A percentile compares a stretch with the other conserved stretches of the same genome.
phyloP scores from a whole-genome alignment of 1,140 invertebrate genomes.

The Campodea augens region DNA sequence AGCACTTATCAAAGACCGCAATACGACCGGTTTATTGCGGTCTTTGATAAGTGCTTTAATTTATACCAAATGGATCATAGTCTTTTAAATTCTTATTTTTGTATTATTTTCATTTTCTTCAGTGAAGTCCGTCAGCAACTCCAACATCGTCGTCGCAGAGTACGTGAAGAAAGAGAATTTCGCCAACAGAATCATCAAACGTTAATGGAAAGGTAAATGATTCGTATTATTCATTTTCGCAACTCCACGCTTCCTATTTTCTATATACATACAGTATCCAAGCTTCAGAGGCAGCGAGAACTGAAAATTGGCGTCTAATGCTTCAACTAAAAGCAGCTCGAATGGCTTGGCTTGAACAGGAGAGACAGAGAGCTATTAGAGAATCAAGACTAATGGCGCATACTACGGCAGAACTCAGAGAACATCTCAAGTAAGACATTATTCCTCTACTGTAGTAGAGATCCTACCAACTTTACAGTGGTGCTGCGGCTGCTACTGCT shows the following conservation, averaged over 20 bases:
- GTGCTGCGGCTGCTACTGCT: too few species aligned
- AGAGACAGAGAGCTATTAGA: constrained; percentile 17
- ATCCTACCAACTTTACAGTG: too few species aligned
- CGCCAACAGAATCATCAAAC: background rate
- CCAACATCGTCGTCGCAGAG: background rate
- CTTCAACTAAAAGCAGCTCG: constrained; percentile 16
- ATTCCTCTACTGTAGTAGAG: background rate
- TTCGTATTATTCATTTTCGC: too few species aligned
- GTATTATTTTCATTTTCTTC: too few species aligned
- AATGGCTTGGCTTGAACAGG: constrained; percentile 16
- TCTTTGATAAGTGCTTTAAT: too few species aligned
- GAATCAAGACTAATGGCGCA: constrained; percentile 18
- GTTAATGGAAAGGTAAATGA: background rate
- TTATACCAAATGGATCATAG: too few species aligned
- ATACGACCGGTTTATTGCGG: too few species aligned
- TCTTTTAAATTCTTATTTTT: too few species aligned
- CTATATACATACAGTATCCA: too few species aligned
- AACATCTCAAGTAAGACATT: constrained; percentile 18
- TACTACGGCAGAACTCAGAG: constrained; percentile 18
- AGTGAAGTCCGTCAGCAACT: background rate
- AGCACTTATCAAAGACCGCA: too few species aligned
- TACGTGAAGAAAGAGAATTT: background rate
- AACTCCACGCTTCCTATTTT: too few species aligned
- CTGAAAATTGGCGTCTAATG: constrained; percentile 7
- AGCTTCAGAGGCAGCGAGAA: constrained; percentile 9